phyloP scores from a whole-genome alignment of 2,888 invertebrate genomes.

The Galeruca laticollis region DNA sequence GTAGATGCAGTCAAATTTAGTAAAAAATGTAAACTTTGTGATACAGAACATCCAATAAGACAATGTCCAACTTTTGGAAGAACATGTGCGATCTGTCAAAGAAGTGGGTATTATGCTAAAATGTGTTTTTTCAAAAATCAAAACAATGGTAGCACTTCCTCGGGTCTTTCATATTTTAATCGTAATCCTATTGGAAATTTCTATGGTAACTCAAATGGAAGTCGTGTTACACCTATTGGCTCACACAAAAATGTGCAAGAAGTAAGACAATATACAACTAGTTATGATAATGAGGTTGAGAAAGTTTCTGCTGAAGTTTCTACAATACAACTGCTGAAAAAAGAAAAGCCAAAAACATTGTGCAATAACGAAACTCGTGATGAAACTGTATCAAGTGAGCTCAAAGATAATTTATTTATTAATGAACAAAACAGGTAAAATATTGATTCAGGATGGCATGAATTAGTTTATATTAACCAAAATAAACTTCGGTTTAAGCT shows the following conservation, averaged over 20 bases:
- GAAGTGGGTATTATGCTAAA: conserved; percentile 19
- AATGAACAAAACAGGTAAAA: conserved; percentile 6
- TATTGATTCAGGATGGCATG: conserved; percentile 11
- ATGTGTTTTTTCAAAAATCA: conserved; percentile 1
- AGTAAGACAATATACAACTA: too few relatives aligned
- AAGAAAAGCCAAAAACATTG: too few relatives aligned
- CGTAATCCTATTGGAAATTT: background rate
- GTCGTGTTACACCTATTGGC: too few relatives aligned
- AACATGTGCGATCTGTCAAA: conserved; percentile 24
- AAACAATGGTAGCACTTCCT: background rate
- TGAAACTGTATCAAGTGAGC: conserved; percentile 1
- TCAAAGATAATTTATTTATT: background rate
- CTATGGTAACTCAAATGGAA: too few relatives aligned
- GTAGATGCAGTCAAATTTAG: conserved; percentile 18
- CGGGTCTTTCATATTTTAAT: background rate
- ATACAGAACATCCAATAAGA: conserved; percentile 15
- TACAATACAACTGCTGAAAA: too few relatives aligned
- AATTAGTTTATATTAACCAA: conserved; percentile 7
- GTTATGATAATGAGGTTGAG: too few relatives aligned
- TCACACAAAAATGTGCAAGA: too few relatives aligned
- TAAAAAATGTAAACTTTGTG: conserved; percentile 26
- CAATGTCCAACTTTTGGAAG: conserved; percentile 31
- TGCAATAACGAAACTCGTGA: too few relatives aligned
- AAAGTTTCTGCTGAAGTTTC: too few relatives aligned
- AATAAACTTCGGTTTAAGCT: too few relatives aligned